Conservation (phyloP, 2,797 vertebrate genomes). For the Chrysocyon brachyurus region DNA sequence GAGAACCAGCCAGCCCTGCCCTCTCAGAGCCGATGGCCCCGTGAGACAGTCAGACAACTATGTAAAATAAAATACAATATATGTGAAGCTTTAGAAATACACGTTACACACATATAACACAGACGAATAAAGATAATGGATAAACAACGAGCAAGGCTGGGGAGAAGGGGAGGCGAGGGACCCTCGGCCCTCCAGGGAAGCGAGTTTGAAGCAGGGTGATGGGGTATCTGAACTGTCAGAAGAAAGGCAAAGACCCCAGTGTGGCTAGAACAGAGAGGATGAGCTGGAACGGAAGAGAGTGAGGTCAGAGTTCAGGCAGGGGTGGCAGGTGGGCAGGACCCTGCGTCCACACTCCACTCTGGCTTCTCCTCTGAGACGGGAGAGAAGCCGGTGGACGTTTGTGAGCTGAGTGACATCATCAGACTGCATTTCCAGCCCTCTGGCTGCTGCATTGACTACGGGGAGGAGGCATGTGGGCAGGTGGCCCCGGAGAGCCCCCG, state of each 20-base stretch:
- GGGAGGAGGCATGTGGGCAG: not conserved
- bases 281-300: rapidly evolving
- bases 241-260: rapidly evolving
- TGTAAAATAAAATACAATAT: too few relatives aligned
- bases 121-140: rapidly evolving
- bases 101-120: too few relatives aligned
- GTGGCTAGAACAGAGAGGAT: too few relatives aligned
- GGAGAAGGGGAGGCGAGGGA: not conserved
- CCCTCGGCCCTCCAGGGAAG: not conserved
- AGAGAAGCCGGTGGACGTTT: not conserved
- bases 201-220: too few relatives aligned
- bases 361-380: not conserved
- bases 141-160: rapidly evolving
- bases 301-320: not conserved
- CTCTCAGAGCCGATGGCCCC: rapidly evolving
- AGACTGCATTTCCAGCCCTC: rapidly evolving
- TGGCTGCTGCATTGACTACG: rapidly evolving
- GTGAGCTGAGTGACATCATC: not conserved
- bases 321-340: rapidly evolving
- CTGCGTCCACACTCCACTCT: rapidly evolving
- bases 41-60: not conserved
- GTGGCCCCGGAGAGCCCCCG: rapidly evolving
- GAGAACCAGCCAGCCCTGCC: rapidly evolving
- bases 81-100: not conserved
- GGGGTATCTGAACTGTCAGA: rapidly evolving